phyloP scores from a whole-genome alignment of 2,113 vertebrate species.

The Plestiodon gilberti region DNA sequence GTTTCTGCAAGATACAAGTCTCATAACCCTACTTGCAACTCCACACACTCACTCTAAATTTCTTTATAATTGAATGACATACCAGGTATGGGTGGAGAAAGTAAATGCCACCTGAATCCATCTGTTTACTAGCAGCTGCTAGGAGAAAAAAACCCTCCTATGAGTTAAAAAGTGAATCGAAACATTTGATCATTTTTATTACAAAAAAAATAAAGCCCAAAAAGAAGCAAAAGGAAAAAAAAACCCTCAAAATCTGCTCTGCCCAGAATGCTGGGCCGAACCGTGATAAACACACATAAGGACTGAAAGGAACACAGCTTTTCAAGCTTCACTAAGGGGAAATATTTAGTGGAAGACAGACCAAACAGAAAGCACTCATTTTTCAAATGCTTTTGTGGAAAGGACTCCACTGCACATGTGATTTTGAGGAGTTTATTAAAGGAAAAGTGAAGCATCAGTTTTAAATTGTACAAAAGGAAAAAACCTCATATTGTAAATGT shows the following conservation, averaged over 20 bases:
- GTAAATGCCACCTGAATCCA: background rate
- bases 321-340: background rate
- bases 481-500: constrained; percentile 89
- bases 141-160: background rate
- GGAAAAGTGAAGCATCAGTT: constrained; percentile 94
- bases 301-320: background rate
- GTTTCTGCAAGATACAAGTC: background rate
- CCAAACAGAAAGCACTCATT: constrained; percentile 75
- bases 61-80: background rate
- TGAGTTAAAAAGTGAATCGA: background rate
- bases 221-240: background rate
- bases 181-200: background rate
- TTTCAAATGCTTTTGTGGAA: constrained; percentile 63
- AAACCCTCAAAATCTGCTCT: background rate
- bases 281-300: background rate
- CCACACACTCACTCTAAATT: background rate
- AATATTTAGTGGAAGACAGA: constrained; percentile 49
- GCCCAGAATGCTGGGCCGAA: constrained; percentile 1
- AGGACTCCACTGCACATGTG: constrained; percentile 77
- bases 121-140: background rate
- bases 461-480: constrained; percentile 97
- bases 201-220: background rate
- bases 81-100: background rate
- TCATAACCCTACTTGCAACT: background rate
- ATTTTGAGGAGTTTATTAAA: constrained; percentile 93